Percentiles rank a stretch among this genome's conserved stretches.
Conservation (phyloP, 2,888 invertebrate species). For the Alitta virens region DNA sequence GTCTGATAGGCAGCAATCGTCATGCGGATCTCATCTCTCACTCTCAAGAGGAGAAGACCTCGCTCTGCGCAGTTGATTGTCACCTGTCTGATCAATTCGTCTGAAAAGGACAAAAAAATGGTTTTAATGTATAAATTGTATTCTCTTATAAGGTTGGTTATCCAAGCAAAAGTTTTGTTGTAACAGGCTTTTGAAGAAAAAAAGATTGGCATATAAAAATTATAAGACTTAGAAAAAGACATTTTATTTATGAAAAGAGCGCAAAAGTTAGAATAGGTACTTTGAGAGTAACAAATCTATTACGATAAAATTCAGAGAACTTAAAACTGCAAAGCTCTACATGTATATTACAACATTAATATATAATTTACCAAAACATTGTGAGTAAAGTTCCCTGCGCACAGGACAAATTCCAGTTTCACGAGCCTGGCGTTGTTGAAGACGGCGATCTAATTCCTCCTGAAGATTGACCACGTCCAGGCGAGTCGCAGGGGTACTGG, state of each 20-base stretch:
- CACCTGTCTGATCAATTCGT: conserved; percentile 84
- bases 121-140: no score
- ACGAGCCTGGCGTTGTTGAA: conserved; percentile 85
- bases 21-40: conserved; percentile 93
- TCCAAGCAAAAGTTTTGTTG: no score
- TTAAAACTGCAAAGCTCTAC: no score
- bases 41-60: conserved; percentile 84
- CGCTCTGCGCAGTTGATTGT: conserved; percentile 95
- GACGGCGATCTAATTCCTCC: conserved; percentile 86
- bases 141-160: no score
- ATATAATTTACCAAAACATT: conserved; percentile 76
- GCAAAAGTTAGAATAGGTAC: no score
- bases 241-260: no score
- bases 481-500: conserved; percentile 92
- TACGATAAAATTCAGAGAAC: no score
- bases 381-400: conserved; percentile 86
- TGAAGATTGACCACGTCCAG: conserved; percentile 95
- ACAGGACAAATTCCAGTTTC: conserved; percentile 96
- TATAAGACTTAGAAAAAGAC: no score
- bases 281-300: no score
- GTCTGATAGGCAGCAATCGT: conserved; percentile 95
- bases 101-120: conserved; percentile 55
- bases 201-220: no score
- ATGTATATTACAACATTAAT: no score
- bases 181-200: no score